Conservation (phyloP, 2,797 vertebrate species). For the Crocidura indochinensis region DNA sequence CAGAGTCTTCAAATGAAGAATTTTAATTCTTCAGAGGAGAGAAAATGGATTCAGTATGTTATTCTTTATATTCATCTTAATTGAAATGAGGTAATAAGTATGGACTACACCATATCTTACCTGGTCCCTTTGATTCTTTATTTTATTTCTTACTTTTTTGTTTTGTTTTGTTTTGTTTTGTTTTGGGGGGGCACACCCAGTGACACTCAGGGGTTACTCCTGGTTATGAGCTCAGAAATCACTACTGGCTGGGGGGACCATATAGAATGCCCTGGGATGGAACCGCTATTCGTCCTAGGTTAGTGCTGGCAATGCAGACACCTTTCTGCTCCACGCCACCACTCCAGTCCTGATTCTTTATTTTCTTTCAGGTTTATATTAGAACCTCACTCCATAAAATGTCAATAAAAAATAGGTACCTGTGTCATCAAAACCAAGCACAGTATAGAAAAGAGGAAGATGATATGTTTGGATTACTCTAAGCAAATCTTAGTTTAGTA, state of each 20-base stretch:
- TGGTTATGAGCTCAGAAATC: too few species aligned
- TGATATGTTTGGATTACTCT: neutral
- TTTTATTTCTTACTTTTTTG: too few species aligned
- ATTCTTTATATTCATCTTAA: constrained; percentile 45
- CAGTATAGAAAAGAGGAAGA: neutral
- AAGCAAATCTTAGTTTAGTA: neutral
- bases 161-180: too few species aligned
- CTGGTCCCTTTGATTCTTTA: neutral
- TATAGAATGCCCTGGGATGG: too few species aligned
- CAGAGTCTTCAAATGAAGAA: neutral
- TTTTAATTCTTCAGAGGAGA: constrained; percentile 59
- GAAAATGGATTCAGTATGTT: constrained; percentile 23
- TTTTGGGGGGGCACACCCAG: too few species aligned
- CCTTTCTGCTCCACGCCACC: too few species aligned
- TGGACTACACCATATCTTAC: neutral
- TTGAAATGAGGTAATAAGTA: neutral
- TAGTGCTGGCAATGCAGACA: neutral
- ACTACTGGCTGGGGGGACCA: too few species aligned
- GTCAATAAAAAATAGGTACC: neutral
- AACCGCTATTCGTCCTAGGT: neutral
- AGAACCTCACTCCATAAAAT: neutral
- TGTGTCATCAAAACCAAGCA: neutral
- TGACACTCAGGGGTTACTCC: too few species aligned
- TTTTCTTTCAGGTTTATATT: neutral
- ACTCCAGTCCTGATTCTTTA: neutral